Evolutionary conservation across 2,888 invertebrate genomes (phyloP).

Genomic region (Acronicta alni): DNA sequence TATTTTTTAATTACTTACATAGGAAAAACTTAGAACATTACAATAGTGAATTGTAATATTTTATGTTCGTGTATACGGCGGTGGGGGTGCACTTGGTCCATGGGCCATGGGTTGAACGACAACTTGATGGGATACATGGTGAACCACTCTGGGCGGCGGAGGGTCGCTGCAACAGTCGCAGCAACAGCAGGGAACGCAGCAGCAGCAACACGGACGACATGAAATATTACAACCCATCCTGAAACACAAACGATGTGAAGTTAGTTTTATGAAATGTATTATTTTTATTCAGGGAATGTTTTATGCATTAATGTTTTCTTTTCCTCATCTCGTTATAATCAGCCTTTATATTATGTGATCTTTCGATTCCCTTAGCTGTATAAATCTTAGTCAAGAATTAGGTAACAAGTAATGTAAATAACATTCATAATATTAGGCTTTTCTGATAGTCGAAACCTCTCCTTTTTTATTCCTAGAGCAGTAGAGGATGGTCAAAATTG

Average conservation of each 20-base stretch:
- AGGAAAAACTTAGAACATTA: neutral
- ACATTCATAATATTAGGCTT: too few species aligned
- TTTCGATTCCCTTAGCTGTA: too few species aligned
- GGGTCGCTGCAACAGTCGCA: slow-evolving; percentile 79
- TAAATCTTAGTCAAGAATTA: too few species aligned
- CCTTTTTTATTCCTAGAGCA: too few species aligned
- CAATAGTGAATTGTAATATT: neutral
- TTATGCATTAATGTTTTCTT: too few species aligned
- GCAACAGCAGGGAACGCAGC: slow-evolving; percentile 81
- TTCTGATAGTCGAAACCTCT: too few species aligned
- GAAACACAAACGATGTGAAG: slow-evolving; percentile 23
- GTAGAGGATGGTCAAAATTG: too few species aligned
- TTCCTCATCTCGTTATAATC: too few species aligned
- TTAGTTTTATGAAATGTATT: neutral
- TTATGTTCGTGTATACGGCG: slow-evolving; percentile 43
- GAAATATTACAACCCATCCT: slow-evolving; percentile 83
- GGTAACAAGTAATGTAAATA: neutral
- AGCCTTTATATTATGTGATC: too few species aligned
- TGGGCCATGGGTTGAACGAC: slow-evolving; percentile 38
- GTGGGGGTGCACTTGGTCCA: slow-evolving; percentile 16
- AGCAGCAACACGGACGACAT: slow-evolving; percentile 83
- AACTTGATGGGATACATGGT: slow-evolving; percentile 62
- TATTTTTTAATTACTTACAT: too few species aligned
- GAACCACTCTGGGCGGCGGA: slow-evolving; percentile 64
- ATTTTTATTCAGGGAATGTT: too few species aligned